A percentile compares a stretch with the other conserved stretches of the same genome.
These are phyloP conservation scores for Prenolepis imparis DNA, from an alignment of 2,888 invertebrate species.

Conservation along the genomic window DNA sequence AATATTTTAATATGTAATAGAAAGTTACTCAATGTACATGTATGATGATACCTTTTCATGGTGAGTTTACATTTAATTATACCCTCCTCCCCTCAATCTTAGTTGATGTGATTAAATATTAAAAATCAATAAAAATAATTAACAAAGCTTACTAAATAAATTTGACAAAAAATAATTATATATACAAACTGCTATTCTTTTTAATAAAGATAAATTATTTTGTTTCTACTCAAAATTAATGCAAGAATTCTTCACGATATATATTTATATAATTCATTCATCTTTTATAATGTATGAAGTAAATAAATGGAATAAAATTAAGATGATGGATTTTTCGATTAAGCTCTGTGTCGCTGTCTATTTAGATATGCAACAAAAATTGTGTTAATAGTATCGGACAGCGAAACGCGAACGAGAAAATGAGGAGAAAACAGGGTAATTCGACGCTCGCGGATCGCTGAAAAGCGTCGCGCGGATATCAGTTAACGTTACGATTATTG, in stretches of 20 bases:
- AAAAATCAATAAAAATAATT: slow-evolving; percentile 28
- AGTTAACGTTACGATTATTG: slow-evolving; percentile 48
- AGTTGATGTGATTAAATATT: neutral
- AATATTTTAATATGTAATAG: neutral
- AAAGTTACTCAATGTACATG: neutral
- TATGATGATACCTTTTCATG: slow-evolving; percentile 16
- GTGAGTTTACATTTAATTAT: slow-evolving; percentile 7
- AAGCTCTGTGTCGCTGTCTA: neutral
- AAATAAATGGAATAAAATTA: neutral
- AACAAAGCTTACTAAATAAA: neutral
- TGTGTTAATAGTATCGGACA: slow-evolving; percentile 24
- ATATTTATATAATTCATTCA: neutral
- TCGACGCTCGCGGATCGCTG: slow-evolving; percentile 25
- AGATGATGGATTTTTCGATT: neutral
- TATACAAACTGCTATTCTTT: neutral
- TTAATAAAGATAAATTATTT: slow-evolving; percentile 9
- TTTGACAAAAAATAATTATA: neutral
- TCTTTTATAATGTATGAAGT: neutral
- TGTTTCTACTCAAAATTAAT: neutral
- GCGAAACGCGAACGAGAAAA: slow-evolving; percentile 29
- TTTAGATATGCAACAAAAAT: slow-evolving; percentile 23
- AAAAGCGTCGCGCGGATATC: slow-evolving; percentile 47
- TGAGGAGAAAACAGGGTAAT: slow-evolving; percentile 26
- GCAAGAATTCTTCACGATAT: neutral
- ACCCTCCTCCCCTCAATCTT: neutral